These are phyloP conservation scores for Sebastes itinus DNA, from an alignment of 2,797 vertebrate species.

Conservation along the genomic window DNA sequence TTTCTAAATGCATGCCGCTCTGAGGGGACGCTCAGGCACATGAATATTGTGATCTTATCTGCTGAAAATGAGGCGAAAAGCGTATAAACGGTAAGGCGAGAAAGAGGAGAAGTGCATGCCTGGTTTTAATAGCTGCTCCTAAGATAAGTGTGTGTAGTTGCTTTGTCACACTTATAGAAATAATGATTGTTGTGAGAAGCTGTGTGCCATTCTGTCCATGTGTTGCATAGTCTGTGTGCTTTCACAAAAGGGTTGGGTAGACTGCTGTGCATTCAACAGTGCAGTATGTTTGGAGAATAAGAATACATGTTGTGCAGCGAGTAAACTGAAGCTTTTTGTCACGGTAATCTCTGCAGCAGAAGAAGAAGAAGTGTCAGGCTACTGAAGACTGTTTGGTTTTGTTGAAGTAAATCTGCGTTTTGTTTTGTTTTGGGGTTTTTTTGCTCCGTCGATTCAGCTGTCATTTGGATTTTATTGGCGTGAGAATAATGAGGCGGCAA, in stretches of 20 bases:
- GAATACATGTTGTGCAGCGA: slow-evolving; percentile 29
- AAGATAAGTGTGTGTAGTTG: slow-evolving; percentile 54
- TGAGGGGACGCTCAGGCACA: slow-evolving; percentile 70
- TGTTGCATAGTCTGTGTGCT: slow-evolving; percentile 60
- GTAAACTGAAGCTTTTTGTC: slow-evolving; percentile 43
- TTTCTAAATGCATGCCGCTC: slow-evolving; percentile 74
- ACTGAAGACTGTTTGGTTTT: slow-evolving; percentile 2
- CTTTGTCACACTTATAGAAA: slow-evolving; percentile 53
- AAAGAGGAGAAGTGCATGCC: slow-evolving; percentile 56
- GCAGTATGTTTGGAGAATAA: slow-evolving; percentile 36
- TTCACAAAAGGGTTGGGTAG: slow-evolving; percentile 18
- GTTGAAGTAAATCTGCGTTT: slow-evolving; percentile 15
- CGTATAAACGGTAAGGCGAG: slow-evolving; percentile 79
- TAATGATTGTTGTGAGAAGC: slow-evolving; percentile 50
- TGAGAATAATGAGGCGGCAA: slow-evolving; percentile 46
- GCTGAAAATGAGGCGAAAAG: slow-evolving; percentile 81
- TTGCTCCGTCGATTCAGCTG: slow-evolving; percentile 16
- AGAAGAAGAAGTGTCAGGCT: slow-evolving; percentile 6
- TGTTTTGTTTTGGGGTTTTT: background rate
- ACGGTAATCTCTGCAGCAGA: slow-evolving; percentile 38
- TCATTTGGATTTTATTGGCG: slow-evolving; percentile 37
- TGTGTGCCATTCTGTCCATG: slow-evolving; percentile 54
- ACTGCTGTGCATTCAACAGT: slow-evolving; percentile 45
- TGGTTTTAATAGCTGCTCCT: slow-evolving; percentile 34
- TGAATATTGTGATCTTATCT: slow-evolving; percentile 73